Percentiles rank a stretch among this genome's conserved stretches.
phyloP scores from a whole-genome alignment of 2,113 vertebrate genomes.

The Gopherus flavomarginatus region DNA sequence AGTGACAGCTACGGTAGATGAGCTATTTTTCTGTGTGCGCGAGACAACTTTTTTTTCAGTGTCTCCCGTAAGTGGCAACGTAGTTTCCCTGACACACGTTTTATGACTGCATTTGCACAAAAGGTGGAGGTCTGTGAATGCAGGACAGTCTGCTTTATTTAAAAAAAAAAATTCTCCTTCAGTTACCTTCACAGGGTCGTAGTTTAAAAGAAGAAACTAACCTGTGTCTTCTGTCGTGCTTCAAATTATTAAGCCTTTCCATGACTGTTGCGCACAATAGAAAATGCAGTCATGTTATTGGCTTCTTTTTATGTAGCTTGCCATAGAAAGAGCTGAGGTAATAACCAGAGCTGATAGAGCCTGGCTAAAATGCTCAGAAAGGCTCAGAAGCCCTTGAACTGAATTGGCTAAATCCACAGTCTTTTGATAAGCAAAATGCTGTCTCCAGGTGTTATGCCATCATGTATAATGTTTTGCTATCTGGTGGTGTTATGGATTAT shows the following conservation, averaged over 20 bases:
- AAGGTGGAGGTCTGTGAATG: constrained; percentile 20
- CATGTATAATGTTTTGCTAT: constrained; percentile 47
- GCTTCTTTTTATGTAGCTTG: constrained; percentile 28
- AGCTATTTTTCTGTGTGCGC: not conserved
- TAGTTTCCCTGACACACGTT: not conserved
- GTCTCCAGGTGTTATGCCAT: constrained; percentile 68
- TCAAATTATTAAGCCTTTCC: not conserved
- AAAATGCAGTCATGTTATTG: not conserved
- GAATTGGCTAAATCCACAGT: constrained; percentile 38
- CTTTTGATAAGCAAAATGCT: constrained; percentile 65
- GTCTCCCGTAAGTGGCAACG: not conserved
- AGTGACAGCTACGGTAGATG: constrained; percentile 14
- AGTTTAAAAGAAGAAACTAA: not conserved
- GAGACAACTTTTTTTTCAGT: constrained; percentile 40
- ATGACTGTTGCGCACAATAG: not conserved
- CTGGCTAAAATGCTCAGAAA: constrained; percentile 48
- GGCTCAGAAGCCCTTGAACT: constrained; percentile 54
- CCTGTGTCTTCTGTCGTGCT: not conserved
- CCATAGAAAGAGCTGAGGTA: constrained; percentile 30
- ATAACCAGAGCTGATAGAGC: constrained; percentile 57
- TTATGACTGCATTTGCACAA: constrained; percentile 18
- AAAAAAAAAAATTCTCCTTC: not conserved
- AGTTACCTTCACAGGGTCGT: constrained; percentile 5
- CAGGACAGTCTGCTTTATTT: not conserved
- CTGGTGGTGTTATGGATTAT: constrained; percentile 46